These are phyloP conservation scores for Piliocolobus tephrosceles DNA, from an alignment of 2,113 vertebrate species.

Conservation along the genomic window DNA sequence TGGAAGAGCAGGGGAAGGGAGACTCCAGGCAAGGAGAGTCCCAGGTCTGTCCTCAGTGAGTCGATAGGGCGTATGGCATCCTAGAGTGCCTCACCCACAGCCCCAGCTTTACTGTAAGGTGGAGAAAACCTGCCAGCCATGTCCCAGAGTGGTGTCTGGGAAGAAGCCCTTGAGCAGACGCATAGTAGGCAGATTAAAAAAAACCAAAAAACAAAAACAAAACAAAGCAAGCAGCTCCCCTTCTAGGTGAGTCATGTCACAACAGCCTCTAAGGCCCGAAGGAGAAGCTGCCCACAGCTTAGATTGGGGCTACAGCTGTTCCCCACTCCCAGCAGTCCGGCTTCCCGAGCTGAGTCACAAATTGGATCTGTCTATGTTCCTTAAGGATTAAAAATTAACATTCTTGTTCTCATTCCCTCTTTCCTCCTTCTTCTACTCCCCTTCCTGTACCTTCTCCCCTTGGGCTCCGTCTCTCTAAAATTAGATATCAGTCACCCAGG, in stretches of 20 bases:
- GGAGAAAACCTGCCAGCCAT: neutral
- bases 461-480: slow-evolving; percentile 17
- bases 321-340: neutral
- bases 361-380: slow-evolving; percentile 60
- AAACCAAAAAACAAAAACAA: too few species aligned
- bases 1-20: neutral
- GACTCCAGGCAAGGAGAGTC: neutral
- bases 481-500: slow-evolving; percentile 34
- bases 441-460: neutral
- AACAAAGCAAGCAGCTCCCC: neutral
- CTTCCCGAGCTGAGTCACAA: slow-evolving; percentile 67
- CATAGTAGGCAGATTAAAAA: neutral
- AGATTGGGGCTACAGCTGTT: slow-evolving; percentile 14
- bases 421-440: neutral
- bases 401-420: slow-evolving; percentile 33
- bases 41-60: neutral
- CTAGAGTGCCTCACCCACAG: neutral
- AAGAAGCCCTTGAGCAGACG: neutral
- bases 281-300: neutral
- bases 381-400: slow-evolving; percentile 69
- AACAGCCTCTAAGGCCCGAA: neutral
- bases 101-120: neutral
- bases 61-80: neutral
- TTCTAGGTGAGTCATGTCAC: neutral
- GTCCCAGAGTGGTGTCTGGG: neutral